These are phyloP conservation scores for Pogonomyrmex barbatus DNA, from an alignment of 1,140 invertebrate genomes.

Conservation along the genomic window DNA sequence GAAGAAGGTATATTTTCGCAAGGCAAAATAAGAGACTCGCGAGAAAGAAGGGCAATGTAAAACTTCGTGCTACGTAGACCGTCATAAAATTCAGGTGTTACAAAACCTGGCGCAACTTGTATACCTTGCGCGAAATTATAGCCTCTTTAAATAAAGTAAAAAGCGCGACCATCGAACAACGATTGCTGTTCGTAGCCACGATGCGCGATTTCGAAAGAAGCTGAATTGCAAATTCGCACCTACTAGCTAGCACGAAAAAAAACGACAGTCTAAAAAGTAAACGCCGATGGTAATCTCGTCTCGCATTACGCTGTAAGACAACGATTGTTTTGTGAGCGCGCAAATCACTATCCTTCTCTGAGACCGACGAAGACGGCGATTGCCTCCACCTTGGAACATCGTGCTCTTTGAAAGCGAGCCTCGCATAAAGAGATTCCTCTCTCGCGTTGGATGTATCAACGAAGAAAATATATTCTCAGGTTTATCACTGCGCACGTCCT, in stretches of 20 bases:
- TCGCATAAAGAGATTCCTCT: slow-evolving; percentile 53
- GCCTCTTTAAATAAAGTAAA: slow-evolving; percentile 62
- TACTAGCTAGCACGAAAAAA: slow-evolving; percentile 45
- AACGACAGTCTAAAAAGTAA: slow-evolving; percentile 57
- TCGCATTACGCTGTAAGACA: slow-evolving; percentile 63
- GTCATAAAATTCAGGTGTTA: slow-evolving; percentile 52
- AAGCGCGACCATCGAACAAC: slow-evolving; percentile 60
- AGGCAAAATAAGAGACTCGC: slow-evolving; percentile 35
- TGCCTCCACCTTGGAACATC: slow-evolving; percentile 55
- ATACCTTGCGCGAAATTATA: slow-evolving; percentile 62
- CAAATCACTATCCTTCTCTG: slow-evolving; percentile 70
- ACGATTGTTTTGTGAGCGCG: slow-evolving; percentile 61
- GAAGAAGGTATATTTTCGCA: neutral
- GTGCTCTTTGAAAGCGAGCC: slow-evolving; percentile 61
- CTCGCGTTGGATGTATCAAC: slow-evolving; percentile 4
- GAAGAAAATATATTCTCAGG: slow-evolving; percentile 53
- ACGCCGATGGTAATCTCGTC: slow-evolving; percentile 67
- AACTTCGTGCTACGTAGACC: slow-evolving; percentile 33
- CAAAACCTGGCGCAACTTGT: slow-evolving; percentile 53
- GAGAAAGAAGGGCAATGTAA: slow-evolving; percentile 50
- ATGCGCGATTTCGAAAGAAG: slow-evolving; percentile 52
- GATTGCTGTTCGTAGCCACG: slow-evolving; percentile 56
- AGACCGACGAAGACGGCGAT: slow-evolving; percentile 48
- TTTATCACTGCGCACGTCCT: slow-evolving; percentile 48
- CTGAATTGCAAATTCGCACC: slow-evolving; percentile 62